Conservation (phyloP, 2,113 vertebrate species). For the Tiliqua scincoides region DNA sequence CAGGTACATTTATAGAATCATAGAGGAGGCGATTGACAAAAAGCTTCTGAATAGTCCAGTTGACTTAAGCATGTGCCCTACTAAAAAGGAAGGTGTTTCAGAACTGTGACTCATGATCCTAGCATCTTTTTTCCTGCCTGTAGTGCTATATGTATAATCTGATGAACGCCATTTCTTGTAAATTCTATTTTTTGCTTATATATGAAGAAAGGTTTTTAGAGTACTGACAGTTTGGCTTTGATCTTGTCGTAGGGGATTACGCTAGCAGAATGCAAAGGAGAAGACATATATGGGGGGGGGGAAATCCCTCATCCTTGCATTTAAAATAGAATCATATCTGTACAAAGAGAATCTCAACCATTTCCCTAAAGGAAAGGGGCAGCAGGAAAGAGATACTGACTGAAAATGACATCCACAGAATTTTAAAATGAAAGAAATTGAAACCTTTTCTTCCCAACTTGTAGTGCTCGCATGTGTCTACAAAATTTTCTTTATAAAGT, state of each 20-base stretch:
- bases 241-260: background rate
- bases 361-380: slow-evolving; percentile 33
- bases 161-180: background rate
- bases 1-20: slow-evolving; percentile 20
- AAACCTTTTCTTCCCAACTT: slow-evolving; percentile 23
- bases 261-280: slow-evolving; percentile 10
- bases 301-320: background rate
- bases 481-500: slow-evolving; percentile 12
- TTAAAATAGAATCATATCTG: slow-evolving; percentile 10
- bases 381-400: slow-evolving; percentile 15
- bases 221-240: background rate
- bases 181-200: background rate
- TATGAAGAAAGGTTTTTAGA: background rate
- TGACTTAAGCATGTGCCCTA: background rate
- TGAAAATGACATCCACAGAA: slow-evolving; percentile 17
- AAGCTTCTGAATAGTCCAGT: background rate
- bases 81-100: background rate
- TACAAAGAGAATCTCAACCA: slow-evolving; percentile 25
- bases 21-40: background rate
- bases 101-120: background rate
- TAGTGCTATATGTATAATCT: background rate
- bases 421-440: slow-evolving; percentile 42
- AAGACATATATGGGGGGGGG: slow-evolving; percentile 9
- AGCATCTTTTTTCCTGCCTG: background rate
- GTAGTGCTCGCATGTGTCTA: slow-evolving; percentile 17